Evolutionary conservation across 2,888 invertebrate genomes (phyloP), one percentile per base, ranked within the genome.

Genomic region (Zygothrica quintamaculata): DNA sequence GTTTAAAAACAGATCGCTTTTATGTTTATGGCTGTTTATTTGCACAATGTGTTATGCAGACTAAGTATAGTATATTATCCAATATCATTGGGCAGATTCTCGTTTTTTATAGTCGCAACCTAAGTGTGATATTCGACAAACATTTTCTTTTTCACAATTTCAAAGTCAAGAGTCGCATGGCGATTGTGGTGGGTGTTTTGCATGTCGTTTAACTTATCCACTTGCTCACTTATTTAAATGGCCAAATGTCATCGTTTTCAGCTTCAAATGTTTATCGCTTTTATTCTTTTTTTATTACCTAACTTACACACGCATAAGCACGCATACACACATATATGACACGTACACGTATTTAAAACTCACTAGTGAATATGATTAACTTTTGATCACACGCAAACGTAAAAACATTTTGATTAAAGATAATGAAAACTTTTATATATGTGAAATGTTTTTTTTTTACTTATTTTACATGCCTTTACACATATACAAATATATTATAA

Each of bases 271-370:
- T 77, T 78, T 78, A 78, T 78, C 84, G 74, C 67, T 77, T 77
- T 78, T 78, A 77, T 77, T n/a, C 78, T 78, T 48, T 77, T 80
- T 78, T 62, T 77, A 84, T 84, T 76, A 51, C 55, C 62, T 61
- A 69, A 50, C 62, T 62, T 53, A 64, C 53, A 55, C 55, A 50
- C 44, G 16, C 53, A 44, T 26, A 43, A 53, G 40, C 26, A 51
- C 50, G 12, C 47, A 48, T 13, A 68, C 44, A 62, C 37, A 36
- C 25, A 37, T 26, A 43, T 43, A 43, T 8, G 15, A 13, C 31
- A 56, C 39, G 51, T 13, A 52, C 39, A 15, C 44, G 31, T 44
- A 37, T n/a, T n/a, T n/a, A n/a, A n/a, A n/a, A n/a, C n/a, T n/a
- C n/a, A 29, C 43, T 26, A 37, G 48, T 50, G 43, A 44, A 34